Percentiles rank a stretch among this genome's conserved stretches.
Conservation (phyloP, 2,113 vertebrate species). For the Chaetodon trifascialis region DNA sequence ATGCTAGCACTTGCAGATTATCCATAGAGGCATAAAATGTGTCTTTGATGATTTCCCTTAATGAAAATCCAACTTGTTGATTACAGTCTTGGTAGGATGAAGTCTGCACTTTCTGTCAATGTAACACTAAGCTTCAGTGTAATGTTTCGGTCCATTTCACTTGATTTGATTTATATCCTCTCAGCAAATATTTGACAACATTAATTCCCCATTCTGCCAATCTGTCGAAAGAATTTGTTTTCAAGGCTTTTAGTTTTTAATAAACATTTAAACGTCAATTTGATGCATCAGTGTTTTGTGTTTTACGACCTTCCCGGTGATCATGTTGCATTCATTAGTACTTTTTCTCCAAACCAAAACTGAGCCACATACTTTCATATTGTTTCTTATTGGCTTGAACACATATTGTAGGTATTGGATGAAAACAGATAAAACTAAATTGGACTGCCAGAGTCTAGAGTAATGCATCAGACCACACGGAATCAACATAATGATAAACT, state of each 20-base stretch:
- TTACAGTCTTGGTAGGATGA: background rate
- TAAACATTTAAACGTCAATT: background rate
- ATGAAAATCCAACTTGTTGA: constrained; percentile 41
- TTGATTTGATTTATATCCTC: background rate
- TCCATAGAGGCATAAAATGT: constrained; percentile 43
- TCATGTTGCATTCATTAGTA: background rate
- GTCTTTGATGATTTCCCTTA: constrained; percentile 44
- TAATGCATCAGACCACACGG: background rate
- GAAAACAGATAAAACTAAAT: background rate
- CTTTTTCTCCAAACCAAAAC: background rate
- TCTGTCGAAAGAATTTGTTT: constrained; percentile 1
- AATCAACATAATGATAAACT: background rate
- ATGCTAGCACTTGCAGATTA: constrained; percentile 44
- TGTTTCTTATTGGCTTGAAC: background rate
- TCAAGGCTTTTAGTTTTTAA: constrained; percentile 1
- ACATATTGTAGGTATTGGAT: background rate
- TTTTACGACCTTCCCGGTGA: background rate
- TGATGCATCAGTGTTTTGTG: background rate
- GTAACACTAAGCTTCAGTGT: background rate
- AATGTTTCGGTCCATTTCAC: constrained; percentile 1
- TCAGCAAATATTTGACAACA: background rate
- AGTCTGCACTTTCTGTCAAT: background rate
- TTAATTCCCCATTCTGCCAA: background rate
- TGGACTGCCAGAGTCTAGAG: background rate
- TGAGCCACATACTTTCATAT: background rate